Conservation (phyloP, 2,113 vertebrate species). For the Crotalus helleri region DNA sequence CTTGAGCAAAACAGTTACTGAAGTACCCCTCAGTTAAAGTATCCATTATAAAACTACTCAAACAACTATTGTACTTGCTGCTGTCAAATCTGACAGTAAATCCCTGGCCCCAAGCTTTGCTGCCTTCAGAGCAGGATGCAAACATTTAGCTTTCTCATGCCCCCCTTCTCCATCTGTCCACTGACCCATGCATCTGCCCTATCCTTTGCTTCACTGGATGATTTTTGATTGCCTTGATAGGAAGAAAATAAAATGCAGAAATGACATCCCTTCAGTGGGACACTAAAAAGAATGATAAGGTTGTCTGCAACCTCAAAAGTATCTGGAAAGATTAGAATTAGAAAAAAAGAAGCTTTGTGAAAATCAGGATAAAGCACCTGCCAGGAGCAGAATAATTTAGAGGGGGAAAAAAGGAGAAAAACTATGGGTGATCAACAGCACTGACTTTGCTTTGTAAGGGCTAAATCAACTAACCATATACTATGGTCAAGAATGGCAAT, state of each 20-base stretch:
- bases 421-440: neutral
- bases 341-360: conserved; percentile 51
- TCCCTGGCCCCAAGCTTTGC: conserved; percentile 61
- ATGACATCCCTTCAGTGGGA: conserved; percentile 73
- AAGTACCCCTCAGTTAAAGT: conserved; percentile 59
- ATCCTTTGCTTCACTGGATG: conserved; percentile 63
- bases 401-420: neutral
- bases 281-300: conserved; percentile 53
- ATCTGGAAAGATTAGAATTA: conserved; percentile 64
- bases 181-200: conserved; percentile 72
- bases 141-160: conserved; percentile 62
- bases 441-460: neutral
- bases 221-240: conserved; percentile 67
- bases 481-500: neutral
- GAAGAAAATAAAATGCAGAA: conserved; percentile 66
- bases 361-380: conserved; percentile 54
- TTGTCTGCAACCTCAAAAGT: conserved; percentile 53
- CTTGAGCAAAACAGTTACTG: conserved; percentile 45
- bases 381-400: conserved; percentile 33
- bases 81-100: conserved; percentile 65
- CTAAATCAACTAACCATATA: neutral
- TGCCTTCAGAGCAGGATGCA: conserved; percentile 63
- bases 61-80: conserved; percentile 52
- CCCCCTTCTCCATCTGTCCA: conserved; percentile 68
- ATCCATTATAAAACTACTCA: conserved; percentile 58